Base-by-base conservation (phyloP, 2,113 vertebrate species). In the Sminthopsis crassicaudata region DNA sequence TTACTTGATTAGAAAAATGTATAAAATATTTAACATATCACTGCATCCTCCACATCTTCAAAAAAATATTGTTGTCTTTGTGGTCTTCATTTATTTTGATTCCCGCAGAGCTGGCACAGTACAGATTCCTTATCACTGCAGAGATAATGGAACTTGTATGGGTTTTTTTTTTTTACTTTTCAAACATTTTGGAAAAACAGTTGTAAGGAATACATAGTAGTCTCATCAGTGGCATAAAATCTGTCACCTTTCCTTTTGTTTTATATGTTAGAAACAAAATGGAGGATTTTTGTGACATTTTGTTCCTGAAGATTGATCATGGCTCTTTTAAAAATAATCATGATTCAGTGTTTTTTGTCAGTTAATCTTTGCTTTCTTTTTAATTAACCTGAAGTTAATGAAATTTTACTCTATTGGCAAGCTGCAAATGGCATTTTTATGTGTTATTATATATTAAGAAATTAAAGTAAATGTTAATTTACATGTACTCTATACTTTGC, bases 401-500 rank as follows among this genome's bases (percentile, higher is more conserved):
- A 95, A 90, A 23, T 46, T 92, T n/a, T 9, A 92, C 0, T 89
- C 2, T 93, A 30, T 95, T 16, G 53, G 30, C 96, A 93, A 95
- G 54, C 19, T 94, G 19, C 92, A 54, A 95, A 90, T 95, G 46
- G 14, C 96, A 0, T 84, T 84, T 84, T 76, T 76, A 84, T 67
- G 67, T 84, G 8, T 42, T 76, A 76, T 67, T 5, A n/a, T 95
- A 89, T 95, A 46, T 97, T 95, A 91, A 89, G 50, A 96, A 90
- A 93, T 93, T 94, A 93, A 97, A 96, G 96, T 95, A 90, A 53
- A 60, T 53, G 9, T 36, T 98, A 96, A 97, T 52, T 52, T 96
- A 2, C 96, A 76, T 98, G 23, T 92, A 27, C 97, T 96, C 98
- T 98, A 96, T 94, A 97, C 95, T 94, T 48, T 48, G 48, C 48